Evolutionary conservation across 2,888 invertebrate species (phyloP).

Genomic region (Macaria notata): DNA sequence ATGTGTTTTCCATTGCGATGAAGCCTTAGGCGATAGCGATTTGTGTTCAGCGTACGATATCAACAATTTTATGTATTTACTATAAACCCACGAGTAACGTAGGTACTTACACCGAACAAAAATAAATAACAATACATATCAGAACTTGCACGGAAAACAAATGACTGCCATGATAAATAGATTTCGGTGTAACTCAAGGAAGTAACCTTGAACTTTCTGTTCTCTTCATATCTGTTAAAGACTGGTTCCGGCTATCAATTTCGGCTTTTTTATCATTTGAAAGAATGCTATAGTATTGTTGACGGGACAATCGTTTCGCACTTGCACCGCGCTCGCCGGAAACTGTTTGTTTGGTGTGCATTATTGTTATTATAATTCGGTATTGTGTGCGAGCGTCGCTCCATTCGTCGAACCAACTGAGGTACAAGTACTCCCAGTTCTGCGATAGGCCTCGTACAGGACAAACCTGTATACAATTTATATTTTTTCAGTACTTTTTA

Average conservation of each 20-base stretch:
- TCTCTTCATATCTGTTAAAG: slow-evolving; percentile 12
- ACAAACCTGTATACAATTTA: slow-evolving; percentile 17
- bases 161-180: neutral
- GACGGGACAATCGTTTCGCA: slow-evolving; percentile 15
- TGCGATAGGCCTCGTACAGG: slow-evolving; percentile 11
- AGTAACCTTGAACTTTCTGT: slow-evolving; percentile 12
- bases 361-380: slow-evolving; percentile 70
- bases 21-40: slow-evolving; percentile 25
- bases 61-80: neutral
- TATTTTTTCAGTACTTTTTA: neutral
- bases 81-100: too few species aligned
- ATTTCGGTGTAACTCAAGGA: slow-evolving; percentile 11
- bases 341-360: slow-evolving; percentile 53
- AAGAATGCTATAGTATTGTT: neutral
- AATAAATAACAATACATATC: too few species aligned
- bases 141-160: too few species aligned
- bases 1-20: slow-evolving; percentile 19
- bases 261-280: too few species aligned
- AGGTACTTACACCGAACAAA: too few species aligned
- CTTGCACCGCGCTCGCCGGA: slow-evolving; percentile 52
- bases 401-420: slow-evolving; percentile 5
- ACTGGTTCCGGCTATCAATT: neutral
- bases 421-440: slow-evolving; percentile 19
- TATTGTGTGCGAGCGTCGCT: slow-evolving; percentile 47
- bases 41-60: slow-evolving; percentile 8